Evolutionary conservation across 1,140 invertebrate genomes (phyloP).

Genomic region (Platorchestia sp.): DNA sequence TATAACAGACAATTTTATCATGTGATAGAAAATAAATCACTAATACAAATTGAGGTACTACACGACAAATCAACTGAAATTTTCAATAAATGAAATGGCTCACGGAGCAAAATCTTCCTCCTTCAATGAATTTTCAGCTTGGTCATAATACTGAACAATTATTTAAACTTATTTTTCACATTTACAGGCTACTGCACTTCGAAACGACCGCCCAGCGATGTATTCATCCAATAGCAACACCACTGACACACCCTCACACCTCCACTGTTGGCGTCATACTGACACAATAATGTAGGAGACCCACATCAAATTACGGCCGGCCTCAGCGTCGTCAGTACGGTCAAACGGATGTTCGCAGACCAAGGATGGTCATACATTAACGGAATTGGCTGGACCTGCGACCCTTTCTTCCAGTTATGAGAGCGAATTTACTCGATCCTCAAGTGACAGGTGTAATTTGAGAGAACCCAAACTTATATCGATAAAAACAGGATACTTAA

Average conservation of each 20-base stretch:
- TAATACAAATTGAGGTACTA: too few relatives aligned
- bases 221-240: not conserved
- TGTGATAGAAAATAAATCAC: too few relatives aligned
- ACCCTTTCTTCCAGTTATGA: not conserved
- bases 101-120: too few relatives aligned
- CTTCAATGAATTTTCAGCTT: too few relatives aligned
- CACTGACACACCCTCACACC: not conserved
- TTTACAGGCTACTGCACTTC: not conserved
- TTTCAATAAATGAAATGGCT: too few relatives aligned
- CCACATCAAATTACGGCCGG: constrained; percentile 4
- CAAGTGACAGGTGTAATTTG: too few relatives aligned
- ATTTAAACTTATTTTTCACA: not conserved
- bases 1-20: too few relatives aligned
- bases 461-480: too few relatives aligned
- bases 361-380: not conserved
- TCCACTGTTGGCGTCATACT: constrained; percentile 17
- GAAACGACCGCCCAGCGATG: not conserved
- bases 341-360: not conserved
- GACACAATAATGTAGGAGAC: constrained; percentile 10
- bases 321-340: not conserved
- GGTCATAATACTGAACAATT: not conserved
- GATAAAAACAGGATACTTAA: too few relatives aligned
- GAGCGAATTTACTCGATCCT: not conserved
- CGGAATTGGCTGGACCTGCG: not conserved
- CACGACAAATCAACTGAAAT: too few relatives aligned